Evolutionary conservation across 2,797 vertebrate genomes (phyloP).

Genomic region (Onychomys leucogaster): DNA sequence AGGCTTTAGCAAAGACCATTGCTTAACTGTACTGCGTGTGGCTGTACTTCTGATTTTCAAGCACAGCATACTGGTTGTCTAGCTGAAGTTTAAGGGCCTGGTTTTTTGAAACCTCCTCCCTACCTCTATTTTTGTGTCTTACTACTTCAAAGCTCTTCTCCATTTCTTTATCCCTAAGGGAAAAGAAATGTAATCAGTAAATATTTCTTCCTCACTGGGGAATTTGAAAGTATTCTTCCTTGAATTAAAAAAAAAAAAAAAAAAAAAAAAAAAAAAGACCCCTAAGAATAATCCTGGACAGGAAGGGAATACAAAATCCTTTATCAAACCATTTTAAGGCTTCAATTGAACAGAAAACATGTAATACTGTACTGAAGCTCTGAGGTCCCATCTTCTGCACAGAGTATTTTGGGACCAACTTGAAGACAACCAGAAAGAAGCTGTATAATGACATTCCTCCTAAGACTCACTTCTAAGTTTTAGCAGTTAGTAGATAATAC

Average conservation of each 20-base stretch:
- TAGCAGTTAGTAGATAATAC: slow-evolving; percentile 42
- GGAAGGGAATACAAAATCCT: slow-evolving; percentile 38
- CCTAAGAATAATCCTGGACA: slow-evolving; percentile 52
- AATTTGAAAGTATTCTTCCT: slow-evolving; percentile 74
- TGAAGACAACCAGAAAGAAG: slow-evolving; percentile 53
- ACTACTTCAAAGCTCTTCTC: slow-evolving; percentile 99
- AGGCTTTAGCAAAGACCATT: slow-evolving; percentile 90
- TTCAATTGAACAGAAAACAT: slow-evolving; percentile 65
- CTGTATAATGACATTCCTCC: slow-evolving; percentile 50
- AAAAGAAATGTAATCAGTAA: slow-evolving; percentile 91
- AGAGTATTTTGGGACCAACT: slow-evolving; percentile 40
- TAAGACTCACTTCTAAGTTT: slow-evolving; percentile 50
- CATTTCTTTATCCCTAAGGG: slow-evolving; percentile 96
- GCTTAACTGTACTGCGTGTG: slow-evolving; percentile 89
- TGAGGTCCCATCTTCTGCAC: slow-evolving; percentile 20
- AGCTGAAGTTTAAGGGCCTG: slow-evolving; percentile 96
- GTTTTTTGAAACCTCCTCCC: slow-evolving; percentile 93
- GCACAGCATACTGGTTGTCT: slow-evolving; percentile 98
- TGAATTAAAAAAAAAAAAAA: slow-evolving; percentile 35
- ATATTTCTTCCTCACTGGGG: slow-evolving; percentile 84
- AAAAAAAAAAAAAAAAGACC: slow-evolving; percentile 25
- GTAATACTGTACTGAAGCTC: slow-evolving; percentile 31
- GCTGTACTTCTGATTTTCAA: slow-evolving; percentile 95
- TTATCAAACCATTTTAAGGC: slow-evolving; percentile 66
- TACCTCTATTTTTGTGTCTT: slow-evolving; percentile 96